Base-by-base conservation (phyloP, 92 coral and sea anemone species). In the Heteractis magnifica region DNA sequence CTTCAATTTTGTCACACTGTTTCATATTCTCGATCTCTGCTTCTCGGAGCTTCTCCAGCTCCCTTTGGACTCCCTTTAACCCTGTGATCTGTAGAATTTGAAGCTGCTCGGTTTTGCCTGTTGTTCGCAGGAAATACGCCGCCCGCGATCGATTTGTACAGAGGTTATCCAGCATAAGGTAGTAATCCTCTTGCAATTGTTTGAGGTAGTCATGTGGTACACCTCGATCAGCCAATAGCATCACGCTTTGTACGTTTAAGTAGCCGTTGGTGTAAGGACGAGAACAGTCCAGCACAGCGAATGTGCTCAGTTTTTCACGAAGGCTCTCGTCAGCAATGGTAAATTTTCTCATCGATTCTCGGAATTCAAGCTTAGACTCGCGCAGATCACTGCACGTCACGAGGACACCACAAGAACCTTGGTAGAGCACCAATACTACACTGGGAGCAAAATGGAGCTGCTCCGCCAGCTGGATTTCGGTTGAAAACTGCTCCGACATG, bases 301-400 rank as follows among this genome's bases (percentile, higher is more conserved):
- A 84, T 34, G 90, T 81, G 34, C 52, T 52, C 10, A 76, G 20
- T 12, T 48, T 82, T 50, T 71, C 79, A 41, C 74, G 51, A 23
- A 79, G 77, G 10, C 79, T 79, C 53, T 64, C 49, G 50, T 74
- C 88, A 19, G 93, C 82, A 20, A 83, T 72, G 55, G 52, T 72
- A 52, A 90, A 90, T 80, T 90, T 90, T 74, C 81, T 83, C 93
- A 90, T 90, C 6, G 93, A 90, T 73, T 79, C 82, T 20, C 89
- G 85, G 78, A 90, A 82, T 71, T 83, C 84, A 51, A 86, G 55
- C 41, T 80, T 86, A 8, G 83, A 75, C 12, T 72, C 88, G 15
- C n/a, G 20, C 74, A 86, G n/a, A 80, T 52, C 64, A 2, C 20
- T 16, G 20, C 76, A 82, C 20, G 81, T 78, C 49, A 88, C 88